Evolutionary conservation across 2,113 vertebrate species (phyloP).

Genomic region (Ovis aries): ARS-UI_Ramb_v3.0 NC_056055.1:87664501-87665000

Average conservation of each 20-base stretch:
- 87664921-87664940: background rate
- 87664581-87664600: background rate
- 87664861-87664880: background rate
- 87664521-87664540: background rate
- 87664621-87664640: background rate
- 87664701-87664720: background rate
- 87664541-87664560: background rate
- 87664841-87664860: background rate
- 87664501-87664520: background rate
- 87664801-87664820: background rate
- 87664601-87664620: background rate
- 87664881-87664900: background rate
- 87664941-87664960: background rate
- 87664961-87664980: background rate
- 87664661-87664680: background rate
- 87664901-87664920: background rate
- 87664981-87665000: background rate
- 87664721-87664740: background rate
- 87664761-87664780: background rate
- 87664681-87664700: background rate
- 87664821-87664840: background rate
- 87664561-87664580: background rate
- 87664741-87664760: background rate
- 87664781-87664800: background rate
- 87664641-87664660: background rate